Conservation (phyloP, 2,797 vertebrate genomes). For the Ceyx erithaca region DNA sequence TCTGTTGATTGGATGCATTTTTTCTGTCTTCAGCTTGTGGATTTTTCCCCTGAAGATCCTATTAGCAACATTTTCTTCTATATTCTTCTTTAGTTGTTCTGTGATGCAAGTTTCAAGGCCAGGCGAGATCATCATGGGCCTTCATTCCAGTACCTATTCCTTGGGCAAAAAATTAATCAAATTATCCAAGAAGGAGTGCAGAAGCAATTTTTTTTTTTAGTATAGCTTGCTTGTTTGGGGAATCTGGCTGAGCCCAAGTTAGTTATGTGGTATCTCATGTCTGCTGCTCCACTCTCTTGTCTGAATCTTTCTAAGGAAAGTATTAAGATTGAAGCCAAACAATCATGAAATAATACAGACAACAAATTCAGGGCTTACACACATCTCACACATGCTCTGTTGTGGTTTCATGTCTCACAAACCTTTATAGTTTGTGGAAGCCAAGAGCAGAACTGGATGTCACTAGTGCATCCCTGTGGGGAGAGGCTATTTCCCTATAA, state of each 20-base stretch:
- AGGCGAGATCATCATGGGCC: background rate
- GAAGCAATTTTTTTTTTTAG: background rate
- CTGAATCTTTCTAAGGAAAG: background rate
- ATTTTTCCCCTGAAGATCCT: background rate
- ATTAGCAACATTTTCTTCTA: background rate
- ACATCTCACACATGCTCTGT: background rate
- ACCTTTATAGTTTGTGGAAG: background rate
- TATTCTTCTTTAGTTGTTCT: background rate
- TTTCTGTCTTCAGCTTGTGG: background rate
- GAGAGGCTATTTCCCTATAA: background rate
- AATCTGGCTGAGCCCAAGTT: background rate
- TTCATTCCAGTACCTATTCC: background rate
- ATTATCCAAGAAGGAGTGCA: background rate
- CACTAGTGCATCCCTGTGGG: accelerated
- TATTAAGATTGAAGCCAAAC: background rate
- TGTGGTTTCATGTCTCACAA: background rate
- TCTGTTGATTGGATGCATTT: background rate
- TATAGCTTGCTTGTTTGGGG: background rate
- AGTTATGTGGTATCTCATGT: background rate
- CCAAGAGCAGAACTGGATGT: background rate
- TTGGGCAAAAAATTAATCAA: background rate
- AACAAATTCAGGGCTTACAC: background rate
- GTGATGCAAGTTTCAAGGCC: background rate
- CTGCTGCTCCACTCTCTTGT: background rate
- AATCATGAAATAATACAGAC: background rate